Conservation (phyloP, 2,888 invertebrate species). For the Andrena bicolor region DNA sequence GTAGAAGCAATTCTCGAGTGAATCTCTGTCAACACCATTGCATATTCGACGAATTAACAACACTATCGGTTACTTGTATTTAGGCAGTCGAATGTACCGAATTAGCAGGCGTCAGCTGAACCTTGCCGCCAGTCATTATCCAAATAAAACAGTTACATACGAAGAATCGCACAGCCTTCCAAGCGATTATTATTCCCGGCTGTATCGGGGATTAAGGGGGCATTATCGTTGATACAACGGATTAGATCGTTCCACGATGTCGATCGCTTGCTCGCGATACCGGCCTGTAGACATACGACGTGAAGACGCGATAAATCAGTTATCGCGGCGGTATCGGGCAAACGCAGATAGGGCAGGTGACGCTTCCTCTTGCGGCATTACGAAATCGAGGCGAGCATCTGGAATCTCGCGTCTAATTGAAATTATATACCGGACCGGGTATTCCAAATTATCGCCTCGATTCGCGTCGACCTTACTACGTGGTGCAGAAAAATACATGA, state of each 20-base stretch:
- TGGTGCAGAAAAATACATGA: too few species aligned
- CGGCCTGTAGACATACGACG: constrained; percentile 22
- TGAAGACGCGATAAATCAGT: constrained; percentile 44
- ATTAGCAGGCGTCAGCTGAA: neutral
- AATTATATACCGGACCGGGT: too few species aligned
- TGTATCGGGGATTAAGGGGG: constrained; percentile 19
- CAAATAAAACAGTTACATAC: too few species aligned
- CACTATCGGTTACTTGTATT: constrained; percentile 5
- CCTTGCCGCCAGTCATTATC: too few species aligned
- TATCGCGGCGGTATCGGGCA: constrained; percentile 38
- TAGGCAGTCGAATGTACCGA: neutral
- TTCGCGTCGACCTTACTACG: too few species aligned
- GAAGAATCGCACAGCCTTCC: neutral
- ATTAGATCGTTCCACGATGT: constrained; percentile 42
- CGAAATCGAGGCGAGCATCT: constrained; percentile 36
- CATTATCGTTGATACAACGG: constrained; percentile 33
- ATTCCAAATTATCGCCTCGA: too few species aligned
- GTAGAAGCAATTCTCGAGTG: constrained; percentile 17
- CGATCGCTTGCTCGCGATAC: constrained; percentile 39
- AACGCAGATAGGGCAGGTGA: constrained; percentile 46
- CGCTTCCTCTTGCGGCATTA: constrained; percentile 19
- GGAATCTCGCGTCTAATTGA: neutral
- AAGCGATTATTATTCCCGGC: constrained; percentile 11
- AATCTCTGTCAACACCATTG: neutral
- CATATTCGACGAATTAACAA: neutral